phyloP scores from a whole-genome alignment of 2,888 invertebrate species.

The Drosophila antonietae region DNA sequence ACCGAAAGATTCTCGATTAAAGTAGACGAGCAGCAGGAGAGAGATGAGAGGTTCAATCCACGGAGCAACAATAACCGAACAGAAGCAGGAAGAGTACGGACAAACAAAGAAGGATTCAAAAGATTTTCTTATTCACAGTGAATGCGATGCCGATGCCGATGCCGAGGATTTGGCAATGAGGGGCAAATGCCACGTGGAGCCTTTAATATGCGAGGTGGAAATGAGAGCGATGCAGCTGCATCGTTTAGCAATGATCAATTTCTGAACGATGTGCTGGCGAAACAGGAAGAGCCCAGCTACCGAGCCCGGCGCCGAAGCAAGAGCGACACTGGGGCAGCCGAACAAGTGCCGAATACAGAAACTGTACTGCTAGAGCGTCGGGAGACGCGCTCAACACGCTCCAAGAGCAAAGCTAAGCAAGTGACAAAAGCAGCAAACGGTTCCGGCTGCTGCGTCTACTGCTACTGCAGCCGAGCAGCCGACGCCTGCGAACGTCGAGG shows the following conservation, averaged over 20 bases:
- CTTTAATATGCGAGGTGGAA: conserved; percentile 32
- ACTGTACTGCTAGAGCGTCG: conserved; percentile 43
- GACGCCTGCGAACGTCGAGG: conserved; percentile 17
- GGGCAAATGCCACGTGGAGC: too few relatives aligned
- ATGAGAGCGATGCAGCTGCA: conserved; percentile 30
- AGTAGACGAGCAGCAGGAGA: conserved; percentile 30
- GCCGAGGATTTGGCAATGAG: too few relatives aligned
- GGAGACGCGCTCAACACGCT: conserved; percentile 55
- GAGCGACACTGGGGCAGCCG: background rate
- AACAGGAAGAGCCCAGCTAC: conserved; percentile 13
- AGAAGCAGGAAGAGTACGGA: conserved; percentile 25
- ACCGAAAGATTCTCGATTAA: conserved; percentile 77
- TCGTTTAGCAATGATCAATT: conserved; percentile 69
- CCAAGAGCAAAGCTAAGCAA: conserved; percentile 56
- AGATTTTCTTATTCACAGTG: conserved; percentile 16
- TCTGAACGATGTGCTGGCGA: conserved; percentile 49
- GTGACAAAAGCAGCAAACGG: conserved; percentile 3
- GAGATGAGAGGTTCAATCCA: conserved; percentile 10
- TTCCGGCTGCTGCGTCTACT: conserved; percentile 16
- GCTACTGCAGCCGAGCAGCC: conserved; percentile 15
- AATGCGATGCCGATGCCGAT: conserved; percentile 1
- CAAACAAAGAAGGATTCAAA: conserved; percentile 6
- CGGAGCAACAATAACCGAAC: background rate
- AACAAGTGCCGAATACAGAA: background rate
- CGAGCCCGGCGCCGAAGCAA: background rate